Conservation (phyloP, 2,113 vertebrate species). For the Neoarius graeffei region DNA sequence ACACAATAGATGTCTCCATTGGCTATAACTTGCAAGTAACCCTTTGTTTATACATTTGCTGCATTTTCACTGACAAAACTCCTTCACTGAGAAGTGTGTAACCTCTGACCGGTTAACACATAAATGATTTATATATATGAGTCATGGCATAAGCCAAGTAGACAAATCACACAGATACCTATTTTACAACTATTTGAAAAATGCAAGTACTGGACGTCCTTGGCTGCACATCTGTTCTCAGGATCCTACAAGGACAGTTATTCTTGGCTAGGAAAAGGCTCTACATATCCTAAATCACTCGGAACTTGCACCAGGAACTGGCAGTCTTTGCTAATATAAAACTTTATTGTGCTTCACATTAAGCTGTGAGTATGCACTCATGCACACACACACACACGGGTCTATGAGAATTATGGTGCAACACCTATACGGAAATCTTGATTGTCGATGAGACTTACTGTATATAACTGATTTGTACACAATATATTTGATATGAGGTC, state of each 20-base stretch:
- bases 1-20: not conserved
- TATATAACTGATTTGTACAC: not conserved
- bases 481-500: not conserved
- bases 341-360: slow-evolving; percentile 17
- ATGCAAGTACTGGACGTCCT: slow-evolving; percentile 15
- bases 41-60: not conserved
- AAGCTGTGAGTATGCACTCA: not conserved
- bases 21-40: not conserved
- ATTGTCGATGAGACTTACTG: not conserved
- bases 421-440: not conserved
- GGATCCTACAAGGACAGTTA: slow-evolving; percentile 25
- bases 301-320: slow-evolving; percentile 2
- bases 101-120: slow-evolving; percentile 18
- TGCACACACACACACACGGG: slow-evolving; percentile 18
- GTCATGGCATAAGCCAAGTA: slow-evolving; percentile 19
- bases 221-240: slow-evolving; percentile 37
- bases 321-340: slow-evolving; percentile 8
- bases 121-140: slow-evolving; percentile 22
- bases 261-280: slow-evolving; percentile 24
- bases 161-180: slow-evolving; percentile 30
- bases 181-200: slow-evolving; percentile 24
- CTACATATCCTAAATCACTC: slow-evolving; percentile 11
- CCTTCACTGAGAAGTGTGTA: not conserved
- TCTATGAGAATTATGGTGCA: not conserved
- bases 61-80: not conserved